Evolutionary conservation across 1,140 invertebrate genomes (phyloP).

Genomic region (Aphis gossypii): DNA sequence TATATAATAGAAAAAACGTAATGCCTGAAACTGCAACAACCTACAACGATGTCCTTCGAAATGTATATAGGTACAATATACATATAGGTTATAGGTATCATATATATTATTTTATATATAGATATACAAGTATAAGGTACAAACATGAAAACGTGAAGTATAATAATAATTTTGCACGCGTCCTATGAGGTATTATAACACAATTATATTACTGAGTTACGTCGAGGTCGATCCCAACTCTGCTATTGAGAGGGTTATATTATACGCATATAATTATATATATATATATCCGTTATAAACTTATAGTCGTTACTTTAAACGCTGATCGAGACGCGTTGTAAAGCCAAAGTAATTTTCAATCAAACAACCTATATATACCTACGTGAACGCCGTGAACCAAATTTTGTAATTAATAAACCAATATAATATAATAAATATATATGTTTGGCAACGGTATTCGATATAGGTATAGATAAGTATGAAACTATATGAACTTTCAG

Average conservation of each 20-base stretch:
- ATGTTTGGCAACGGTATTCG: background rate
- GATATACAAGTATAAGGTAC: background rate
- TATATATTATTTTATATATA: too few species aligned
- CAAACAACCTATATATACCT: background rate
- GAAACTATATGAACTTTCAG: background rate
- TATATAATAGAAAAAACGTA: background rate
- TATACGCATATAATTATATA: background rate
- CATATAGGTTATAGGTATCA: background rate
- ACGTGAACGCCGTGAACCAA: background rate
- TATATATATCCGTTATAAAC: background rate
- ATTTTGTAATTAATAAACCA: conserved; percentile 10
- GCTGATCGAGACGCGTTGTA: background rate
- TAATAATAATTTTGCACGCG: background rate
- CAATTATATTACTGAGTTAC: background rate
- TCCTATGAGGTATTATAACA: background rate
- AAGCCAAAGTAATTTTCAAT: background rate
- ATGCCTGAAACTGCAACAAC: background rate
- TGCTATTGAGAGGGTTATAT: background rate
- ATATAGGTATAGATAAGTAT: background rate
- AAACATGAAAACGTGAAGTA: background rate
- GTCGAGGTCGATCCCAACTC: background rate
- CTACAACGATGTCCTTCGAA: background rate
- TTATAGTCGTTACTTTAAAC: background rate
- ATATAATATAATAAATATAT: background rate
- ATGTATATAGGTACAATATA: background rate